phyloP scores from a whole-genome alignment of 2,113 vertebrate species.

The Alectura lathami region DNA sequence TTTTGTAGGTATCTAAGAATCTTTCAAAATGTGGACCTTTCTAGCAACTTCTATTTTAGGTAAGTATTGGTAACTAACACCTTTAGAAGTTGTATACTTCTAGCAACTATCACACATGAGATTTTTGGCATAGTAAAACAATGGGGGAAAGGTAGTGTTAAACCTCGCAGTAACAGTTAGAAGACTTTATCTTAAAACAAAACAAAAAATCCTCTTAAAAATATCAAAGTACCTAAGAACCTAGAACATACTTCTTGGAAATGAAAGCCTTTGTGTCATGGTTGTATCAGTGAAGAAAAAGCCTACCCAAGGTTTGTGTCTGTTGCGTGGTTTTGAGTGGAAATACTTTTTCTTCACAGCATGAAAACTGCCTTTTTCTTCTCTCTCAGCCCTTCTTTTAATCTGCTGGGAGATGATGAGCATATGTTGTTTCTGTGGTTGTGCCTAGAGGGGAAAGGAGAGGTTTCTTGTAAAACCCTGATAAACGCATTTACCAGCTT shows the following conservation, averaged over 20 bases:
- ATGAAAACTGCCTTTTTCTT: background rate
- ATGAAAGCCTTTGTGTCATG: background rate
- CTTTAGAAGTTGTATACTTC: background rate
- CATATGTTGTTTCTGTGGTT: background rate
- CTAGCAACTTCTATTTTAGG: conserved; percentile 99
- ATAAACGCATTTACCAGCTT: background rate
- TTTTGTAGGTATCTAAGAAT: conserved; percentile 90
- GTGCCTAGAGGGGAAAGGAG: background rate
- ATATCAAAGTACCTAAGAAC: background rate
- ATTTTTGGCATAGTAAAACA: background rate
- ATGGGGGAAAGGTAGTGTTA: background rate
- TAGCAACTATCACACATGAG: background rate
- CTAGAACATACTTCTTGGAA: background rate
- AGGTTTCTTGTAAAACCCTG: background rate
- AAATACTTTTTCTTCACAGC: background rate
- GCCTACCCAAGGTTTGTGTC: background rate
- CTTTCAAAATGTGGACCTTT: conserved; percentile 98
- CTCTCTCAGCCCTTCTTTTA: background rate
- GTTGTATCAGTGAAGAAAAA: background rate
- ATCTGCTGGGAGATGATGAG: background rate
- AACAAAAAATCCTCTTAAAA: background rate
- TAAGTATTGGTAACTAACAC: conserved; percentile 57
- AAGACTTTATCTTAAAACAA: background rate
- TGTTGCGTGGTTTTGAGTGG: background rate
- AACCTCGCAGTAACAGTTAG: background rate